A percentile compares a stretch with the other conserved stretches of the same genome.
Conservation (phyloP, 2,888 invertebrate species). For the Eilema sororculum region DNA sequence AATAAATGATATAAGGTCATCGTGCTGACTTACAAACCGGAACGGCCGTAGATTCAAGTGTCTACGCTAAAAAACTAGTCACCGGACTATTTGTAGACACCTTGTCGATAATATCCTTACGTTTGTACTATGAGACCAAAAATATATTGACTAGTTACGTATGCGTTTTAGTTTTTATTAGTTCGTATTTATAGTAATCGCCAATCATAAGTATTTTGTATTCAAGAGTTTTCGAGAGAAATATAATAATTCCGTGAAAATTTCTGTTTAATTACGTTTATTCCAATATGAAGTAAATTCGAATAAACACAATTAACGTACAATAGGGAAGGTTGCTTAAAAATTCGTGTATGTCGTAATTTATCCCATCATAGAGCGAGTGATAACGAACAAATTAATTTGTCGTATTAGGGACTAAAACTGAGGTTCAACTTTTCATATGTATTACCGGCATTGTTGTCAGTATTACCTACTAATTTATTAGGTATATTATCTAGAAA, state of each 20-base stretch:
- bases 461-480: background rate
- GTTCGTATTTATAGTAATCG: background rate
- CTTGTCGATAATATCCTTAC: slow-evolving; percentile 58
- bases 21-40: slow-evolving; percentile 84
- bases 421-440: background rate
- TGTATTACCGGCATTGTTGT: background rate
- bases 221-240: background rate
- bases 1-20: slow-evolving; percentile 83
- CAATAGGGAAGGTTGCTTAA: too few species aligned
- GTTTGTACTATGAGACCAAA: slow-evolving; percentile 24
- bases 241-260: background rate
- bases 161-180: background rate
- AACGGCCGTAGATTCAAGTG: slow-evolving; percentile 80
- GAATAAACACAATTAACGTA: background rate
- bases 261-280: background rate
- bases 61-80: slow-evolving; percentile 76
- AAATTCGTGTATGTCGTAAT: background rate
- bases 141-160: background rate
- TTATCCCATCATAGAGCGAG: too few species aligned
- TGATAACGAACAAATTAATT: background rate
- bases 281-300: too few species aligned
- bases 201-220: background rate
- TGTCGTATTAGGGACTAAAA: background rate
- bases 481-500: background rate
- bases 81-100: slow-evolving; percentile 67